Conservation (phyloP, 1,140 invertebrate species). For the Drosophila arizonae region DNA sequence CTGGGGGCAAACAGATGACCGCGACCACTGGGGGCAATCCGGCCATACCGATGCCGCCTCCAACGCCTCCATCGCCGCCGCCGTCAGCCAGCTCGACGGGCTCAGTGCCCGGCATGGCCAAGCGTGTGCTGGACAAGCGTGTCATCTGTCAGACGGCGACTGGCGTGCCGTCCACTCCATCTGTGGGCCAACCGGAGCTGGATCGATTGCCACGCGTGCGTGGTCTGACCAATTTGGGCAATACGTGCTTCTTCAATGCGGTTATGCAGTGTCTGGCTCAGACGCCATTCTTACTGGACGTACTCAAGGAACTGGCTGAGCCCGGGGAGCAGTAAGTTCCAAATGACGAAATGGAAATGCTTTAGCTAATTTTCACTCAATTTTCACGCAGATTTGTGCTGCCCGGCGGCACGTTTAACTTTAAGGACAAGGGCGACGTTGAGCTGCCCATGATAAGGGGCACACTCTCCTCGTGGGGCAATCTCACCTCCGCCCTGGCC, state of each 20-base stretch:
- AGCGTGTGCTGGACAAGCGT: slow-evolving; percentile 42
- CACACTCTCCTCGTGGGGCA: slow-evolving; percentile 87
- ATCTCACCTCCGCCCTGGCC: slow-evolving; percentile 87
- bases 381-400: slow-evolving; percentile 84
- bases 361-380: slow-evolving; percentile 3
- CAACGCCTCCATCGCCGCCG: slow-evolving; percentile 47
- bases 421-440: slow-evolving; percentile 83
- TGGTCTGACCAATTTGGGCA: slow-evolving; percentile 94
- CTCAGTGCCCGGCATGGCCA: slow-evolving; percentile 68
- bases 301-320: slow-evolving; percentile 88
- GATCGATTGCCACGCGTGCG: slow-evolving; percentile 84
- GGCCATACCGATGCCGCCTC: slow-evolving; percentile 57
- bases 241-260: slow-evolving; percentile 98
- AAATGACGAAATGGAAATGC: too few relatives aligned
- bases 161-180: background rate
- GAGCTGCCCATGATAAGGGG: slow-evolving; percentile 87
- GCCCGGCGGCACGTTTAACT: slow-evolving; percentile 87
- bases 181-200: slow-evolving; percentile 1
- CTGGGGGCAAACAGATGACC: slow-evolving; percentile 21
- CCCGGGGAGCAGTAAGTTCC: slow-evolving; percentile 85
- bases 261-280: slow-evolving; percentile 96
- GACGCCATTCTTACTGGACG: slow-evolving; percentile 90
- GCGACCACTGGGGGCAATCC: slow-evolving; percentile 1
- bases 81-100: slow-evolving; percentile 4
- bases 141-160: background rate